Conservation (phyloP, 2,113 vertebrate genomes). For the Montifringilla adamsi region DNA sequence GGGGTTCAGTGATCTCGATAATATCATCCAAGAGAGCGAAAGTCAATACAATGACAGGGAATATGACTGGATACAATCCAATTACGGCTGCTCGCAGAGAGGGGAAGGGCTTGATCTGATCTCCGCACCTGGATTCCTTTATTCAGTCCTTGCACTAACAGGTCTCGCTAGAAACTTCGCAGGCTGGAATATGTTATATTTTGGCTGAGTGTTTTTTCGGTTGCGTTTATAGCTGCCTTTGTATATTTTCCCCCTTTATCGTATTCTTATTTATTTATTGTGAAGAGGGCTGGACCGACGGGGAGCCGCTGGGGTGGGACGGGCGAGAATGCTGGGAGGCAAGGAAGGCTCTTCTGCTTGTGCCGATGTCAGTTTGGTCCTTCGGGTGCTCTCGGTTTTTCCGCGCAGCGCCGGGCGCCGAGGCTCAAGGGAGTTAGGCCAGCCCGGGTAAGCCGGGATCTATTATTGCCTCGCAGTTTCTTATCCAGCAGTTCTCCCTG, state of each 20-base stretch:
- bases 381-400: rapidly evolving
- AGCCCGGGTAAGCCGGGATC: background rate
- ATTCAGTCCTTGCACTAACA: conserved; percentile 55
- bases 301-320: background rate
- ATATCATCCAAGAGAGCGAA: conserved; percentile 88
- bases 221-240: background rate
- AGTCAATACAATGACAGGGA: conserved; percentile 94
- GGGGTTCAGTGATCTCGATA: conserved; percentile 90
- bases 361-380: background rate
- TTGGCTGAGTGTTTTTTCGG: background rate
- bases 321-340: background rate
- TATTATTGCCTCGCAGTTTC: background rate
- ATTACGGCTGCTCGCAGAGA: conserved; percentile 85
- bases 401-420: background rate
- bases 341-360: background rate
- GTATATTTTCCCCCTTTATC: rapidly evolving
- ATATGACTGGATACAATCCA: conserved; percentile 93
- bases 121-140: conserved; percentile 51
- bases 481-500: background rate
- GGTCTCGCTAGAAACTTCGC: conserved; percentile 39
- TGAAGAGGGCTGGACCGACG: rapidly evolving
- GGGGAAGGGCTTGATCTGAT: conserved; percentile 64
- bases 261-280: background rate
- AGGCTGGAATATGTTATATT: background rate
- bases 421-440: background rate